Conservation (phyloP, 2,113 vertebrate genomes). For the Hypanus sabinus region DNA sequence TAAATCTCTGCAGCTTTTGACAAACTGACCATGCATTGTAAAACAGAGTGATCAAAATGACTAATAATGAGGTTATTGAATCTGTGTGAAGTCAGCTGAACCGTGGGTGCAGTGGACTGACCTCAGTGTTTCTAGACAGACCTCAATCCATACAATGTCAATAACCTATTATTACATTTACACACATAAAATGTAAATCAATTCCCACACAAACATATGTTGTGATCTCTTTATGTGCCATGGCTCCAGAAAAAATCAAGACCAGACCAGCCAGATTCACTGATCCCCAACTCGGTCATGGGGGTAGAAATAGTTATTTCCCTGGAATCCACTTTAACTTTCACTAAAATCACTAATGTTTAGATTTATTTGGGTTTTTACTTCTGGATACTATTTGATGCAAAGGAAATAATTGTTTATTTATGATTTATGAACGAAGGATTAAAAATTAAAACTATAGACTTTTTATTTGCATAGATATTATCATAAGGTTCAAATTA, state of each 20-base stretch:
- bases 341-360: neutral
- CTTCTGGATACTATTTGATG: slow-evolving; percentile 13
- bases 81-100: slow-evolving; percentile 36
- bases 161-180: slow-evolving; percentile 46
- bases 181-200: slow-evolving; percentile 43
- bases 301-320: slow-evolving; percentile 43
- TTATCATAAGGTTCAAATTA: neutral
- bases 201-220: slow-evolving; percentile 41
- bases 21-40: slow-evolving; percentile 33
- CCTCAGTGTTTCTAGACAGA: slow-evolving; percentile 36
- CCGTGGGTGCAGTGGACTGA: slow-evolving; percentile 27
- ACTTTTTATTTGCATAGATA: neutral
- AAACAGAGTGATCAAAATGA: slow-evolving; percentile 36
- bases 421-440: neutral
- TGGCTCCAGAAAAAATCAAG: slow-evolving; percentile 43
- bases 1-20: slow-evolving; percentile 32
- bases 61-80: slow-evolving; percentile 37
- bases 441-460: neutral
- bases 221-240: slow-evolving; percentile 39
- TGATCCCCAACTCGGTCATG: slow-evolving; percentile 39
- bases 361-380: too few relatives aligned
- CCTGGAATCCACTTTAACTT: slow-evolving; percentile 5
- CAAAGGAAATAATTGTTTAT: neutral
- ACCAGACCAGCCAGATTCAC: slow-evolving; percentile 43
- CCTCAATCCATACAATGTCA: slow-evolving; percentile 40